A percentile compares a stretch with the other conserved stretches of the same genome.
Evolutionary conservation across 2,113 vertebrate species (phyloP).

Genomic region (Bombycilla garrulus): DNA sequence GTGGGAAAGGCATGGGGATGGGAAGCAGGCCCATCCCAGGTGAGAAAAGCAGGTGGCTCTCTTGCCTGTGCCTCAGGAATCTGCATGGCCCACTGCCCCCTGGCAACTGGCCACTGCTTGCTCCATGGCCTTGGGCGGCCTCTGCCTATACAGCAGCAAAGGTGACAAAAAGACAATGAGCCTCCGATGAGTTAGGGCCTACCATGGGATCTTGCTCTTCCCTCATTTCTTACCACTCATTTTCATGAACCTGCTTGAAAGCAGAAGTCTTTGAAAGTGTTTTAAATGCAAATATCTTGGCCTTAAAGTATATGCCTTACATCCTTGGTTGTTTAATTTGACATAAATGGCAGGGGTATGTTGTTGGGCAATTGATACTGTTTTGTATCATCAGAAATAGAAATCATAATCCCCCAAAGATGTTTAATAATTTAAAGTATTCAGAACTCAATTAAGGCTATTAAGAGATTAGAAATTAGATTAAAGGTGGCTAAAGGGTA

Average conservation of each 20-base stretch:
- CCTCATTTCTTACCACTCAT: background rate
- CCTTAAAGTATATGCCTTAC: background rate
- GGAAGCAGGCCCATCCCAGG: background rate
- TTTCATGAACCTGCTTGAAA: background rate
- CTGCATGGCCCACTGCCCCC: background rate
- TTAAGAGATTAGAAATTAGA: conserved; percentile 65
- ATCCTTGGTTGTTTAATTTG: background rate
- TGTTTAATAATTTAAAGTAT: conserved; percentile 37
- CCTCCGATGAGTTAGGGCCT: background rate
- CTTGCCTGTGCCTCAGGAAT: fast-evolving
- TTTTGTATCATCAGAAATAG: conserved; percentile 33
- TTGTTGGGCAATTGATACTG: background rate
- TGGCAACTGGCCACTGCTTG: background rate
- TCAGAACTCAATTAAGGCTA: conserved; percentile 50
- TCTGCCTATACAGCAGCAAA: fast-evolving
- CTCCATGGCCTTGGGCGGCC: background rate
- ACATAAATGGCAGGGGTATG: background rate
- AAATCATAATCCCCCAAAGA: conserved; percentile 12
- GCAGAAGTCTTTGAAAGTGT: background rate
- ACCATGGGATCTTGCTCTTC: background rate
- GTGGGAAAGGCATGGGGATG: background rate
- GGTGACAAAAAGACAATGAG: background rate
- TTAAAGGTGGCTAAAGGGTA: conserved; percentile 54
- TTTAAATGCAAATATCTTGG: background rate
- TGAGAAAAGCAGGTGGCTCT: background rate